Percentiles rank a stretch among this genome's conserved stretches.
Conservation (phyloP, 2,113 vertebrate genomes). For the human (Homo sapiens) region DNA sequence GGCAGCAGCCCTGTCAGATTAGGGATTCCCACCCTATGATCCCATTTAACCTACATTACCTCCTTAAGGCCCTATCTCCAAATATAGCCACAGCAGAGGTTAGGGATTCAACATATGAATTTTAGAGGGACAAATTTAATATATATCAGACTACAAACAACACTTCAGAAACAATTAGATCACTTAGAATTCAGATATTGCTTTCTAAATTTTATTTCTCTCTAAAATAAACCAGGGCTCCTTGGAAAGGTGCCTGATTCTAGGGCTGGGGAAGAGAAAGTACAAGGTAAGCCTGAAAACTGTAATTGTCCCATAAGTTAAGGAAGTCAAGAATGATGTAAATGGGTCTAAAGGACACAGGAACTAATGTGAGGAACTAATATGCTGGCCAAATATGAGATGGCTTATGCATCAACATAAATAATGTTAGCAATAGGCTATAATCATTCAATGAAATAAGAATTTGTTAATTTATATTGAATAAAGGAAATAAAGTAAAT, state of each 20-base stretch:
- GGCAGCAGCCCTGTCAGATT: background rate
- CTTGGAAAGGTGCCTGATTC: background rate
- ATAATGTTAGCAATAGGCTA: background rate
- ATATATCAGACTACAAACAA: background rate
- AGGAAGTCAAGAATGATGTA: background rate
- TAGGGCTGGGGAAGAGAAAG: background rate
- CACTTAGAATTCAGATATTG: background rate
- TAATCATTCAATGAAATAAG: background rate
- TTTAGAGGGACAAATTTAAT: background rate
- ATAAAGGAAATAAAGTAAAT: background rate
- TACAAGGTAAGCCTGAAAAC: background rate
- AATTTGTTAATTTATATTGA: background rate
- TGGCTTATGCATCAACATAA: no score
- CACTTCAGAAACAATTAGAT: background rate
- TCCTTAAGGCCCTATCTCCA: background rate
- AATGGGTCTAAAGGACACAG: background rate
- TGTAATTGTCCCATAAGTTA: background rate
- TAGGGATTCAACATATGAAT: background rate
- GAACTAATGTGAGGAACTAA: background rate
- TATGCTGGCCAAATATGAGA: background rate
- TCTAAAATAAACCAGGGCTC: background rate
- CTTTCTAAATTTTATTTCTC: background rate
- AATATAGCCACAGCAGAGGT: background rate
- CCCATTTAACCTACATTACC: background rate
- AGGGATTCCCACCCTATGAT: background rate